phyloP scores from a whole-genome alignment of 2,113 vertebrate genomes.

The Eretmochelys imbricata region DNA sequence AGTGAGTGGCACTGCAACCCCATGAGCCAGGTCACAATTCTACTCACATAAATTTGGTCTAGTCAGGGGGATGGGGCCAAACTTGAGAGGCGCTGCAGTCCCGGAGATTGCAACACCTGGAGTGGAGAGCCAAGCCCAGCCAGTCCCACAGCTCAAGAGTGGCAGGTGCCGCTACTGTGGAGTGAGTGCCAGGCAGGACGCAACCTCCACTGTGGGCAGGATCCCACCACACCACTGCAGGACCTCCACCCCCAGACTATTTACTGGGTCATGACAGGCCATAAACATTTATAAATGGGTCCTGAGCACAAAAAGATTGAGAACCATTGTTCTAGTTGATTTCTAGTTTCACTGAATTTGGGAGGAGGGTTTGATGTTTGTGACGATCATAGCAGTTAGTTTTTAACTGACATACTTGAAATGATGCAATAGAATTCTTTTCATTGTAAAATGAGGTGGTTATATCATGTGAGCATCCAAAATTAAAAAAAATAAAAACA shows the following conservation, averaged over 20 bases:
- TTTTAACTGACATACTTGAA: not conserved
- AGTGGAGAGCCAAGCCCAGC: not conserved
- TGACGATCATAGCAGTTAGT: not conserved
- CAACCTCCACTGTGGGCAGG: not conserved
- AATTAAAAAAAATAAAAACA: not conserved
- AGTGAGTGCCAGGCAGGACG: not conserved
- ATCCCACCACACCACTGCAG: not conserved
- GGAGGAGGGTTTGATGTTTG: not conserved
- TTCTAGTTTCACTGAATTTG: not conserved
- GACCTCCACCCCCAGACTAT: not conserved
- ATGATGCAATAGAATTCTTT: not conserved
- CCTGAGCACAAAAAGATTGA: not conserved
- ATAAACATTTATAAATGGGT: not conserved
- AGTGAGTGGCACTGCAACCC: not conserved
- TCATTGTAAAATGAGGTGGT: not conserved
- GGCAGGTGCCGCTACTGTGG: not conserved
- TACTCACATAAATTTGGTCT: not conserved
- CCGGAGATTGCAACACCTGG: not conserved
- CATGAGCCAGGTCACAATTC: not conserved
- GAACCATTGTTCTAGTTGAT: not conserved
- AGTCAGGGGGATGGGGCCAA: not conserved
- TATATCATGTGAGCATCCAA: not conserved
- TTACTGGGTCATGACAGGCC: not conserved
- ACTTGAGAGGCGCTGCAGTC: not conserved
- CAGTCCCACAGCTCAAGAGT: not conserved